Conservation (phyloP, 2,113 vertebrate genomes). For the Actinemys pallida region DNA sequence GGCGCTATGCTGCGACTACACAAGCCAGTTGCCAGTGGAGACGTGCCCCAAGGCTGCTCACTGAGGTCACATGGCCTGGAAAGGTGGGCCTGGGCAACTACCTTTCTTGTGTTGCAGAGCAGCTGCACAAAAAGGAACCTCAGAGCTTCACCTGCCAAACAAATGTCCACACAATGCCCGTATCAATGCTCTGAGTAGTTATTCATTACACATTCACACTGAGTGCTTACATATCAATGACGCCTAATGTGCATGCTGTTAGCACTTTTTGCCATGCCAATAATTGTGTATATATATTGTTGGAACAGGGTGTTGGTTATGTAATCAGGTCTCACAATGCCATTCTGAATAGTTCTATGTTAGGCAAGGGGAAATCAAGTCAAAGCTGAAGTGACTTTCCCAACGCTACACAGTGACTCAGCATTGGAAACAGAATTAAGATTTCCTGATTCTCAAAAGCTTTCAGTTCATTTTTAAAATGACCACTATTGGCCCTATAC, state of each 20-base stretch:
- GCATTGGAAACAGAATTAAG: background rate
- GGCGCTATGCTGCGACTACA: too few relatives aligned
- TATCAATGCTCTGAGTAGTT: background rate
- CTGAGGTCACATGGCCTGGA: background rate
- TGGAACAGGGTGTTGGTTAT: accelerated
- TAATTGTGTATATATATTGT: background rate
- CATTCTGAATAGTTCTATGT: background rate
- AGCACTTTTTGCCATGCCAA: background rate
- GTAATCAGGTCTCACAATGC: accelerated
- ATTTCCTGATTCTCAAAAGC: background rate
- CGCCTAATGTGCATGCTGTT: background rate
- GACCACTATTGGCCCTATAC: background rate
- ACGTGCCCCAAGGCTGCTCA: background rate
- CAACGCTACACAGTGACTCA: background rate
- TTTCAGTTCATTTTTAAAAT: background rate
- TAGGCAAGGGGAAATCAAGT: background rate
- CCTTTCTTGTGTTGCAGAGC: background rate
- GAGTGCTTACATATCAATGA: background rate
- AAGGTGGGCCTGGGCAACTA: background rate
- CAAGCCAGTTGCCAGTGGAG: background rate
- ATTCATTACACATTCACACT: background rate
- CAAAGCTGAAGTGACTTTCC: background rate
- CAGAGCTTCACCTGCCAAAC: background rate
- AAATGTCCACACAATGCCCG: background rate
- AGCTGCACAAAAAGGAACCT: background rate